These are phyloP conservation scores for Limenitis camilla DNA, from an alignment of 2,888 invertebrate species.

Conservation along the genomic window DNA sequence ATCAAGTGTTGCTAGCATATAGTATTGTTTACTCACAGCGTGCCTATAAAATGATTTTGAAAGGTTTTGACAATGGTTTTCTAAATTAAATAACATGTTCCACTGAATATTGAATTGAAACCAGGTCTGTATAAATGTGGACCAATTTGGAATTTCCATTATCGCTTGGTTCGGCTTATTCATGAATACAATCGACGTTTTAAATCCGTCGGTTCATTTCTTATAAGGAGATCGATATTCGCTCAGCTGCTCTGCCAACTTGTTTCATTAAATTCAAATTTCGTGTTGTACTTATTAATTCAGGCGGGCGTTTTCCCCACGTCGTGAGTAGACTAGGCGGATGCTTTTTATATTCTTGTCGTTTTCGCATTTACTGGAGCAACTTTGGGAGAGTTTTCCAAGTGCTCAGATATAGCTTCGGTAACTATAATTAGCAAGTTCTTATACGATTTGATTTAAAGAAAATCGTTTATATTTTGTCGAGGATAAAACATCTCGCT, in stretches of 20 bases:
- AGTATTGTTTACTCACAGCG: no score
- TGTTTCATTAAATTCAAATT: slow-evolving; percentile 77
- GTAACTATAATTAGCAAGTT: slow-evolving; percentile 12
- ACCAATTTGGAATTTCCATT: slow-evolving; percentile 24
- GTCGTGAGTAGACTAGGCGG: slow-evolving; percentile 40
- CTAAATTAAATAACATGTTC: slow-evolving; percentile 9
- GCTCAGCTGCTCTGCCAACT: slow-evolving; percentile 69
- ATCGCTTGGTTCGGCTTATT: slow-evolving; percentile 19
- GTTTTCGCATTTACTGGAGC: slow-evolving; percentile 32
- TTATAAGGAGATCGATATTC: slow-evolving; percentile 60
- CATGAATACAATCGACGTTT: slow-evolving; percentile 25
- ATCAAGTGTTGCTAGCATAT: no score
- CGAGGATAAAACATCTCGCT: not conserved
- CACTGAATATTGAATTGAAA: slow-evolving; percentile 17
- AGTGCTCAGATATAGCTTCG: slow-evolving; percentile 28
- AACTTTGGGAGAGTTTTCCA: slow-evolving; percentile 33
- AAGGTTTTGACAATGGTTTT: slow-evolving; percentile 3
- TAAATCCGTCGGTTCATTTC: slow-evolving; percentile 39
- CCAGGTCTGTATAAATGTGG: slow-evolving; percentile 15
- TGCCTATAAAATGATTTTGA: not conserved
- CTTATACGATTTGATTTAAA: slow-evolving; percentile 1
- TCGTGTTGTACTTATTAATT: slow-evolving; percentile 75
- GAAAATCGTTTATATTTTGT: not conserved
- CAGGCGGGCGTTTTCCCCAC: slow-evolving; percentile 59
- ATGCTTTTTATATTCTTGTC: slow-evolving; percentile 60